Conservation (phyloP, 2,888 invertebrate species). For the Ectemnius continuus region DNA sequence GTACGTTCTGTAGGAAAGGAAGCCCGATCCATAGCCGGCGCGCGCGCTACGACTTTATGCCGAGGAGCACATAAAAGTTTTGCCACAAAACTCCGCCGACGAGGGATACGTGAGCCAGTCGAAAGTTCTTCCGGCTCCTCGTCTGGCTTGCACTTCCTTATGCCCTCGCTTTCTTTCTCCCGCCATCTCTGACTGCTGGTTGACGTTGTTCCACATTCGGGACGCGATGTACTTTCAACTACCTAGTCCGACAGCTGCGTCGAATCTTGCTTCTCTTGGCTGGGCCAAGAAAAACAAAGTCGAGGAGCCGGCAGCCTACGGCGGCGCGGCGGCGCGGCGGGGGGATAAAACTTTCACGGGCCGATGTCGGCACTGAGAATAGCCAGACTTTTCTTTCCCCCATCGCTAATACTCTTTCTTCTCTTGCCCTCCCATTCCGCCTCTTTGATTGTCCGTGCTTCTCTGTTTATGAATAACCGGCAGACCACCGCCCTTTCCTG, state of each 20-base stretch:
- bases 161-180: constrained; percentile 15
- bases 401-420: not conserved
- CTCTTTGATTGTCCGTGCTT: constrained; percentile 5
- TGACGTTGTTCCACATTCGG: constrained; percentile 39
- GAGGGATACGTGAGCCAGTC: constrained; percentile 23
- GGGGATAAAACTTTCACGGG: constrained; percentile 48
- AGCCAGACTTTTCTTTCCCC: constrained; percentile 8
- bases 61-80: constrained; percentile 53
- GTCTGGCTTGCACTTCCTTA: constrained; percentile 11
- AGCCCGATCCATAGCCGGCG: not conserved
- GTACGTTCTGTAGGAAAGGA: not conserved
- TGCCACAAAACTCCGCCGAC: constrained; percentile 39
- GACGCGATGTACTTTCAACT: constrained; percentile 31
- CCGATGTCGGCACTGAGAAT: constrained; percentile 32
- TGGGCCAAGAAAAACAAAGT: constrained; percentile 25
- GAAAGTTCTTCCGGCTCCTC: constrained; percentile 6
- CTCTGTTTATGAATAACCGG: constrained; percentile 32
- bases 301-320: constrained; percentile 1
- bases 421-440: not conserved
- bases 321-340: constrained; percentile 41
- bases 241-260: constrained; percentile 59
- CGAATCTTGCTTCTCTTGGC: constrained; percentile 43
- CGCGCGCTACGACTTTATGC: constrained; percentile 27
- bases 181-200: not conserved
- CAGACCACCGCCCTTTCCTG: constrained; percentile 15